Percentiles rank a stretch among this genome's conserved stretches.
phyloP scores from a whole-genome alignment of 30 jellyfish, hydroid and myxozoan genomes.

The Nemopilema nomurai region DNA sequence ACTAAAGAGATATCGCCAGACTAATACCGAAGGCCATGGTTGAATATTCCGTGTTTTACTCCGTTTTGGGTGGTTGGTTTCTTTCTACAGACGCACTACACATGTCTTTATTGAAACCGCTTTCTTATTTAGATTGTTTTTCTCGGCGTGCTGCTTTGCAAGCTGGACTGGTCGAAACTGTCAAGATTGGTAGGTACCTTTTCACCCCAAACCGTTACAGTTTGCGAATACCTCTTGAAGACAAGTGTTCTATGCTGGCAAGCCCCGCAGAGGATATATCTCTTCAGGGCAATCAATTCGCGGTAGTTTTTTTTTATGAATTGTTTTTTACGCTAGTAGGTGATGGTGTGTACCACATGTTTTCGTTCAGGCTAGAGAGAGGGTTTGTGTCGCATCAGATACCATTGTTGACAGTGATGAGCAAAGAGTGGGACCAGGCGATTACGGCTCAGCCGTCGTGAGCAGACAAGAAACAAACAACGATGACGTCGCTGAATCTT shows the following conservation, averaged over 20 bases:
- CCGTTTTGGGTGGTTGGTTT: background rate
- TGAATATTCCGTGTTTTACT: no score
- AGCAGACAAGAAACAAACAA: background rate
- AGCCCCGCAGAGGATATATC: no score
- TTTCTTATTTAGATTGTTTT: background rate
- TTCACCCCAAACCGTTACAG: no score
- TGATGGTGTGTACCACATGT: no score
- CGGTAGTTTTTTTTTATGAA: no score
- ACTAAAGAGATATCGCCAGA: no score
- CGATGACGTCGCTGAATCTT: background rate
- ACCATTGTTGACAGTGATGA: background rate
- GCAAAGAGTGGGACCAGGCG: background rate
- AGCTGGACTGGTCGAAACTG: background rate
- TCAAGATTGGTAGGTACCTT: background rate
- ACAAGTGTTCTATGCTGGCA: no score
- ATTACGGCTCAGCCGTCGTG: background rate
- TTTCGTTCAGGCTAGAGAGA: background rate
- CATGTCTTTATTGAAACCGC: no score
- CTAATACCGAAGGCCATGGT: no score
- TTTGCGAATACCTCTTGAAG: background rate
- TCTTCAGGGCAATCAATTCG: no score
- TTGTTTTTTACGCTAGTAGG: no score
- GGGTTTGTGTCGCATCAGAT: background rate
- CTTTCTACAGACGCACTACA: no score
- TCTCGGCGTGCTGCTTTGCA: background rate